A percentile compares a stretch with the other conserved stretches of the same genome.
Conservation (phyloP, 35 echinoderm and acorn worm species). For the Hemicentrotus pulcherrimus region DNA sequence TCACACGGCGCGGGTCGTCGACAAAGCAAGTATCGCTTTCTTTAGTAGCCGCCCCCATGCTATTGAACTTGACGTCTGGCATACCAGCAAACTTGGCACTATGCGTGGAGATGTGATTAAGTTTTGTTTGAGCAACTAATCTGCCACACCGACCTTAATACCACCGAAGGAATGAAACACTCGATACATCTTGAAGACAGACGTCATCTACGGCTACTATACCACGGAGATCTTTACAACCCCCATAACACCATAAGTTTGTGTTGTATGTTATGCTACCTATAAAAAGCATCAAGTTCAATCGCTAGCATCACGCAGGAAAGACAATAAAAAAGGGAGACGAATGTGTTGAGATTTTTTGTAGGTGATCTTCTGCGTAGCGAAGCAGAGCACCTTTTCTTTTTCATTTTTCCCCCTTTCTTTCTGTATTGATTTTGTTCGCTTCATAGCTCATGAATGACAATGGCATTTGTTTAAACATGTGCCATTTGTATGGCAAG, state of each 20-base stretch:
- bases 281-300: not conserved
- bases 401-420: too few relatives aligned
- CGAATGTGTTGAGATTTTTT: too few relatives aligned
- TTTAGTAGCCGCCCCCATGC: not conserved
- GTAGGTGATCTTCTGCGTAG: too few relatives aligned
- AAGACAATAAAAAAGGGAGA: not conserved
- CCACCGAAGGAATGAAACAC: constrained; percentile 1
- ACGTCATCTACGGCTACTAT: not conserved
- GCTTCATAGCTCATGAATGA: too few relatives aligned
- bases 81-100: not conserved
- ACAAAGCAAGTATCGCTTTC: not conserved
- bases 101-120: constrained; percentile 11
- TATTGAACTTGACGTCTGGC: not conserved
- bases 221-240: not conserved
- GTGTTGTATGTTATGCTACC: not conserved
- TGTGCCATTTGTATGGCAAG: too few relatives aligned
- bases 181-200: constrained; percentile 1
- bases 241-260: not conserved
- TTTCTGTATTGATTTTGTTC: too few relatives aligned
- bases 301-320: not conserved
- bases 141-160: not conserved
- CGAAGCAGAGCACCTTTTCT: too few relatives aligned
- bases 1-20: not conserved
- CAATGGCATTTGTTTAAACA: too few relatives aligned
- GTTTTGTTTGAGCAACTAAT: constrained; percentile 13